Evolutionary conservation across 2,113 vertebrate genomes (phyloP).

Genomic region (Sylvicapra grimmia): DNA sequence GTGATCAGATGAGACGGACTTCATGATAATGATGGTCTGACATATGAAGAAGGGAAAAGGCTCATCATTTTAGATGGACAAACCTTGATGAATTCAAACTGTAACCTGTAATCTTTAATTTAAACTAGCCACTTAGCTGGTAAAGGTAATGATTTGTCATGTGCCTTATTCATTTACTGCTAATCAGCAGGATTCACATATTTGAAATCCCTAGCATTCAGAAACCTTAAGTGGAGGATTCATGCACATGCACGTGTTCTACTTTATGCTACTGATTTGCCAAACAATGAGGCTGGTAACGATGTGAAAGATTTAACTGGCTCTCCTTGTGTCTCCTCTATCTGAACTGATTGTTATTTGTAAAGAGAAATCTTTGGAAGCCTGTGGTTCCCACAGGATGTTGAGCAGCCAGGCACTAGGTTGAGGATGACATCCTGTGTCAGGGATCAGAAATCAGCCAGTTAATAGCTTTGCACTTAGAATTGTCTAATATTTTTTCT

Average conservation of each 20-base stretch:
- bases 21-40: conserved; percentile 16
- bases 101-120: conserved; percentile 56
- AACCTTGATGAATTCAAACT: conserved; percentile 39
- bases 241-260: conserved; percentile 81
- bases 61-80: conserved; percentile 31
- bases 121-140: conserved; percentile 60
- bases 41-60: conserved; percentile 15
- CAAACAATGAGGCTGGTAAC: conserved; percentile 87
- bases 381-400: conserved; percentile 76
- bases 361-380: conserved; percentile 83
- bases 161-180: conserved; percentile 76
- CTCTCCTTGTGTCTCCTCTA: conserved; percentile 76
- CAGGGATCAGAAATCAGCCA: conserved; percentile 78
- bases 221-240: conserved; percentile 71
- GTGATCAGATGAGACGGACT: conserved; percentile 52
- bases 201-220: conserved; percentile 74
- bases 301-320: conserved; percentile 84
- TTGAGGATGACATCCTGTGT: conserved; percentile 71
- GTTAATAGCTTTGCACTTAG: conserved; percentile 73
- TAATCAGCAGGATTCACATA: conserved; percentile 72
- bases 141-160: conserved; percentile 69
- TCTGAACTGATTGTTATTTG: conserved; percentile 84
- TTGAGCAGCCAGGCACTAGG: conserved; percentile 64
- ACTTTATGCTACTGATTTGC: conserved; percentile 86
- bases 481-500: conserved; percentile 58